phyloP scores from a whole-genome alignment of 2,888 invertebrate species.

The Petrolisthes manimaculis region DNA sequence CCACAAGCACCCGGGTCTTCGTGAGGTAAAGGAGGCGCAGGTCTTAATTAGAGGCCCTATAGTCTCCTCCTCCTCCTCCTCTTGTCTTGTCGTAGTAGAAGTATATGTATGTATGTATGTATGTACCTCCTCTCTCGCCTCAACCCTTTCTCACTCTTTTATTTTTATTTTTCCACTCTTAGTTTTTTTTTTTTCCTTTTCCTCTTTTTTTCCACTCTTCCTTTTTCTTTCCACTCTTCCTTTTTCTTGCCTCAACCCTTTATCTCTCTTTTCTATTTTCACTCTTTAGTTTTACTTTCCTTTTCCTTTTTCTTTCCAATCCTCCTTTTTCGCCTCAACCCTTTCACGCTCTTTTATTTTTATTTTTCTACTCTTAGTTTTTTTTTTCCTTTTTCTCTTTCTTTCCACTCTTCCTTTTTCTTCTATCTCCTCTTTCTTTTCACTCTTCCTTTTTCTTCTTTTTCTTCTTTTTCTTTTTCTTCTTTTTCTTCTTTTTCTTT shows the following conservation, averaged over 20 bases:
- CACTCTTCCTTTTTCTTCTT: not conserved
- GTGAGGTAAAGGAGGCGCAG: slow-evolving; percentile 27
- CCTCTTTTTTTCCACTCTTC: not conserved
- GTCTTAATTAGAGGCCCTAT: slow-evolving; percentile 39
- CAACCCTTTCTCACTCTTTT: not conserved
- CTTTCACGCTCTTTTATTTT: no score
- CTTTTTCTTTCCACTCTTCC: not conserved
- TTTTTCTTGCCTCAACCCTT: not conserved
- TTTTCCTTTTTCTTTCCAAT: not conserved
- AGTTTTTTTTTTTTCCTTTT: not conserved
- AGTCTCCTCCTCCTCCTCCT: no score
- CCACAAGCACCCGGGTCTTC: not conserved
- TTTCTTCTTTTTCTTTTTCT: not conserved
- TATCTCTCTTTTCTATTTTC: not conserved
- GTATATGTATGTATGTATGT: no score
- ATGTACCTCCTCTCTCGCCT: not conserved
- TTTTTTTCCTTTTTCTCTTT: not conserved
- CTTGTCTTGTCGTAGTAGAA: no score
- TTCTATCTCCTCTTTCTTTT: not conserved
- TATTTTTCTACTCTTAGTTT: no score
- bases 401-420: not conserved
- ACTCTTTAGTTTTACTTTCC: not conserved
- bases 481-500: not conserved
- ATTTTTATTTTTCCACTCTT: not conserved
- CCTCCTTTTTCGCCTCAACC: not conserved